phyloP scores from a whole-genome alignment of 2,797 vertebrate species.

The Centropyge bicolor region DNA sequence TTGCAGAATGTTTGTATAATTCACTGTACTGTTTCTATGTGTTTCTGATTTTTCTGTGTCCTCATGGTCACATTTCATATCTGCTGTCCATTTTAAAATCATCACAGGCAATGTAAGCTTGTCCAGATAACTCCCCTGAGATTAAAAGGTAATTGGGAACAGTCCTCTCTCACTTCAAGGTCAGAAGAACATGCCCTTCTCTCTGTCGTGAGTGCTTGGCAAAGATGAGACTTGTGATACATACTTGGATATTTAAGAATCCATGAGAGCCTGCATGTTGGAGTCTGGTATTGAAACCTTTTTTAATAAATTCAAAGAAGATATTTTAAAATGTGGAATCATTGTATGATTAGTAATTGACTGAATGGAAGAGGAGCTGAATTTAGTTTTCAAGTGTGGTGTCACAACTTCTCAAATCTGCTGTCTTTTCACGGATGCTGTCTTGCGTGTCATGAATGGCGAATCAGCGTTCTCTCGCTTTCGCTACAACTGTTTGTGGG shows the following conservation, averaged over 20 bases:
- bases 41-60: background rate
- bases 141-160: constrained; percentile 60
- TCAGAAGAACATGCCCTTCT: constrained; percentile 37
- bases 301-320: background rate
- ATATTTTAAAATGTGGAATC: background rate
- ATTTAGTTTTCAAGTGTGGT: constrained; percentile 19
- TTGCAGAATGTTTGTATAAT: constrained; percentile 19
- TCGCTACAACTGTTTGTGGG: constrained; percentile 51
- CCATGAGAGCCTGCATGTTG: background rate
- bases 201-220: constrained; percentile 10
- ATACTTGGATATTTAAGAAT: constrained; percentile 20
- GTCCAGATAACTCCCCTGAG: constrained; percentile 39
- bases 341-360: background rate
- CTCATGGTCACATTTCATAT: constrained; percentile 38
- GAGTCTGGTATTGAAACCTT: background rate
- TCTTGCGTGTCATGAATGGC: constrained; percentile 42
- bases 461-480: constrained; percentile 50
- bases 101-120: constrained; percentile 20
- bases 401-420: constrained; percentile 17
- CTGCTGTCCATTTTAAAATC: constrained; percentile 43
- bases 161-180: constrained; percentile 36
- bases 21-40: background rate
- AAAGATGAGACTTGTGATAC: constrained; percentile 41
- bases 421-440: constrained; percentile 15
- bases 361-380: background rate